Evolutionary conservation across 2,113 vertebrate species (phyloP), one percentile per base, ranked within the genome.

Genomic region (Hippocampus barbouri): DNA sequence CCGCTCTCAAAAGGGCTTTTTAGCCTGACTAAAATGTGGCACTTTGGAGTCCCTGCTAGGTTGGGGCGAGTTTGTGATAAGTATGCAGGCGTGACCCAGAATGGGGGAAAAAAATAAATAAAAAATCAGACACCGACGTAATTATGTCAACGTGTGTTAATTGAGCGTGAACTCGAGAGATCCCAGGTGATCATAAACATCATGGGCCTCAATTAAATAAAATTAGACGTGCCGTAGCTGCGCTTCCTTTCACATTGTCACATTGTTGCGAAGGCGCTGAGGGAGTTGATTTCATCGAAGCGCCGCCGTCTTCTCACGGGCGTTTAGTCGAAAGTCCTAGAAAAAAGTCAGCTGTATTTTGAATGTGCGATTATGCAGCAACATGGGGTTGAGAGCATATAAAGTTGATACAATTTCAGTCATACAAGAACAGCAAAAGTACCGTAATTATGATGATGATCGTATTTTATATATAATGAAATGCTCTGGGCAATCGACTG

Each of bases 151-250:
- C 11, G 49, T 45, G 64, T 47, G 70, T 74, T 87, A 78, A 79
- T 81, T 15, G 72, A 80, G 69, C 57, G 2, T 78, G 69, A 68
- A 71, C 43, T 38, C 74, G n/a, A 63, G 64, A 23, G 70, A 76
- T 82, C 79, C 81, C 80, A 78, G 72, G 74, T 81, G 78, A 85
- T 34, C 59, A 18, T 15, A 34, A 61, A 16, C 70, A 72, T 73
- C 71, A 53, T 34, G 76, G 66, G 70, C 70, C 77, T 43, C 23
- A 27, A 47, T 66, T 49, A 66, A 34, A 25, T 16, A 0, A 15
- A 47, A 23, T 23, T 25, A 47, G 64, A 66, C n/a, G 14, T 27
- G 7, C 10, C 64, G 2, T 21, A 14, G 40, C n/a, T 23, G 2
- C 15, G 63, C 45, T 65, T 21, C 9, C 20, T 2, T 43, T 41